Conservation (phyloP, 2,113 vertebrate species). For the Bungarus multicinctus region DNA sequence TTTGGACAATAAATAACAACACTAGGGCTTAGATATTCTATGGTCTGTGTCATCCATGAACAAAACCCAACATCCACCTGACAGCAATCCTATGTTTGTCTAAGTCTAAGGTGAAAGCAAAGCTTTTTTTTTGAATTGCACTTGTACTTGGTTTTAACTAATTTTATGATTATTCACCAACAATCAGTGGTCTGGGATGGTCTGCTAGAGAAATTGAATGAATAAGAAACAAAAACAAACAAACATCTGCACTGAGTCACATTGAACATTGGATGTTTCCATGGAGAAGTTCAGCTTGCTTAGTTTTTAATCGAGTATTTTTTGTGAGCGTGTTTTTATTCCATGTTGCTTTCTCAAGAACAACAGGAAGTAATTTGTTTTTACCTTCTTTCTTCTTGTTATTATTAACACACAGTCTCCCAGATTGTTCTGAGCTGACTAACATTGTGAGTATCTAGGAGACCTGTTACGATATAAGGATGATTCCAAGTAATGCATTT, state of each 20-base stretch:
- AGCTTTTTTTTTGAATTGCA: neutral
- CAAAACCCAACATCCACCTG: neutral
- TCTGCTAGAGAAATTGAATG: neutral
- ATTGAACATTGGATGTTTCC: neutral
- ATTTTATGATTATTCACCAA: neutral
- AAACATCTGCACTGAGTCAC: neutral
- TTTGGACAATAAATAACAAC: neutral
- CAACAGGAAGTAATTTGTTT: neutral
- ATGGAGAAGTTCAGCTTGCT: neutral
- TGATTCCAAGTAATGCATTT: neutral
- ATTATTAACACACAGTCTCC: neutral
- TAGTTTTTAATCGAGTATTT: neutral
- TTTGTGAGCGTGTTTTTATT: neutral
- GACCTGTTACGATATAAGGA: neutral
- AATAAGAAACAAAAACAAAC: neutral
- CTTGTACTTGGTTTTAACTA: neutral
- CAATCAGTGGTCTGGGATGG: neutral
- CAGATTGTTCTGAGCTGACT: neutral
- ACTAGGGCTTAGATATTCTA: neutral
- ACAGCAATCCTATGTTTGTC: neutral
- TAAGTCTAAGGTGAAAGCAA: neutral
- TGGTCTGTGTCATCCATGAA: neutral
- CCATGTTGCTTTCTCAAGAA: neutral
- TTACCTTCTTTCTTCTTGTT: neutral
- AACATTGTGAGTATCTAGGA: neutral